A percentile compares a stretch with the other conserved stretches of the same genome.
phyloP scores from a whole-genome alignment of 2,797 vertebrate genomes.

The Rousettus madagascariensis region DNA sequence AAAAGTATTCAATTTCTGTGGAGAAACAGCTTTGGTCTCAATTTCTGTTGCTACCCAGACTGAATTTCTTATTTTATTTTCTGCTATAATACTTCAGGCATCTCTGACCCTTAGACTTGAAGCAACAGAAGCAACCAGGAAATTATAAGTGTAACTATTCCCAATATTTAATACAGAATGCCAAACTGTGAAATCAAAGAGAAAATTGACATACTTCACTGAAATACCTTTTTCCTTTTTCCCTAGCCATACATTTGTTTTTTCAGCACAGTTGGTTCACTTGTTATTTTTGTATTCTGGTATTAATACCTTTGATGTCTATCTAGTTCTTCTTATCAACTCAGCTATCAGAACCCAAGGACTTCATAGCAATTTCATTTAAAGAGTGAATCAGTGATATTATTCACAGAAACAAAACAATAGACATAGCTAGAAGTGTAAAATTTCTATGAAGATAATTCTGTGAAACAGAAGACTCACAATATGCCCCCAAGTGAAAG shows the following conservation, averaged over 20 bases:
- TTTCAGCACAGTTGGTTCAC: neutral
- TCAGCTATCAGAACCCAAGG: neutral
- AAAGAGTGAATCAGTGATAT: neutral
- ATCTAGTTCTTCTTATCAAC: neutral
- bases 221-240: neutral
- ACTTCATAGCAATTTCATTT: neutral
- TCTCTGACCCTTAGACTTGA: conserved; percentile 27
- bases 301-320: neutral
- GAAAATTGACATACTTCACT: neutral
- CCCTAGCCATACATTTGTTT: neutral
- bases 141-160: conserved; percentile 24
- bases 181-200: neutral
- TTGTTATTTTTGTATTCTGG: conserved; percentile 17
- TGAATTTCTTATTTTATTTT: conserved; percentile 40
- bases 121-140: conserved; percentile 44
- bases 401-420: neutral
- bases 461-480: neutral
- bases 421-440: neutral
- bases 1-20: neutral
- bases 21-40: conserved; percentile 38
- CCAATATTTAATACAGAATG: conserved; percentile 19
- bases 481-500: neutral
- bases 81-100: neutral
- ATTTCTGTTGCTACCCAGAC: neutral
- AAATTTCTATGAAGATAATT: conserved; percentile 7